These are phyloP conservation scores for Clarias batrachus DNA, from an alignment of 2,113 vertebrate genomes.

Conservation along the genomic window DNA sequence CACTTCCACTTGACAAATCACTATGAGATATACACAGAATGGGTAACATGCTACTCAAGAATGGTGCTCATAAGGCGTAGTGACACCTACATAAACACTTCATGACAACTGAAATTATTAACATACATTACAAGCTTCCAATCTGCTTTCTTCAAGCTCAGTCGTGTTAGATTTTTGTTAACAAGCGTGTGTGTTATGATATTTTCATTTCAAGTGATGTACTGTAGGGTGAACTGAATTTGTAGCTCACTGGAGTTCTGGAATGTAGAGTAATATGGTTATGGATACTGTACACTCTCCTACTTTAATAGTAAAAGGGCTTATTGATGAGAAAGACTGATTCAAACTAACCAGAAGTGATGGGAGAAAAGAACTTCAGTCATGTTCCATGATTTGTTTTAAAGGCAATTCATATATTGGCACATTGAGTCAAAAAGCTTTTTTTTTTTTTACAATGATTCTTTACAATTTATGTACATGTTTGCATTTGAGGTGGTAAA, in stretches of 20 bases:
- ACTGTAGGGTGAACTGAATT: neutral
- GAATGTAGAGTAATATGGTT: neutral
- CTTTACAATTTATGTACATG: too few relatives aligned
- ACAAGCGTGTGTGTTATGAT: neutral
- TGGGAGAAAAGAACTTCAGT: too few relatives aligned
- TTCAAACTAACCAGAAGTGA: neutral
- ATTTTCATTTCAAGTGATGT: neutral
- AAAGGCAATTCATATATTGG: too few relatives aligned
- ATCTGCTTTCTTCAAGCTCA: neutral
- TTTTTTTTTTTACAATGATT: too few relatives aligned
- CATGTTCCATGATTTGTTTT: too few relatives aligned
- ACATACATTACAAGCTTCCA: constrained; percentile 1
- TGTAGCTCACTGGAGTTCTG: neutral
- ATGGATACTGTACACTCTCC: neutral
- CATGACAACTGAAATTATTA: neutral
- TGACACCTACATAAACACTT: constrained; percentile 6
- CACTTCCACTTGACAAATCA: neutral
- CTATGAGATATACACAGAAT: neutral
- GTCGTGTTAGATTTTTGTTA: neutral
- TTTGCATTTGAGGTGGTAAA: too few relatives aligned
- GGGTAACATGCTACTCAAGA: neutral
- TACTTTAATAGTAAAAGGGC: neutral
- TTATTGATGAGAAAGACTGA: neutral
- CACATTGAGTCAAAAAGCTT: too few relatives aligned
- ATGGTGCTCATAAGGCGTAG: neutral